Percentiles rank a stretch among this genome's conserved stretches.
Evolutionary conservation across 2,113 vertebrate species (phyloP).

Genomic region (Phoxinus phoxinus): DNA sequence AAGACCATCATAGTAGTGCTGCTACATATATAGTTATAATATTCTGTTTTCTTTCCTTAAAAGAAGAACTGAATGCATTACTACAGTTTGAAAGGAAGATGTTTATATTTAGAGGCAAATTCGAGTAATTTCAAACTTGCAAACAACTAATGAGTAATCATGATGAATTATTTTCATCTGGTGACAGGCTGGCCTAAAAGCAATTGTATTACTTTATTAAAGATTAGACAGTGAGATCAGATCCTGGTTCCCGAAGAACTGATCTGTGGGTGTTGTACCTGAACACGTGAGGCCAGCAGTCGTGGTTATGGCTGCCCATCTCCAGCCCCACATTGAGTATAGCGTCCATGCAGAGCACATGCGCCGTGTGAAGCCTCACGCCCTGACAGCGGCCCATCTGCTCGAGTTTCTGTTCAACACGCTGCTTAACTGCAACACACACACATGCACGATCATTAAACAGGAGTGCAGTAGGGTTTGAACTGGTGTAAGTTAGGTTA

Average conservation of each 20-base stretch:
- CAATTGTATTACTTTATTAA: neutral
- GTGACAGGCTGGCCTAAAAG: neutral
- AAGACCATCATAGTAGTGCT: neutral
- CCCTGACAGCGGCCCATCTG: slow-evolving; percentile 86
- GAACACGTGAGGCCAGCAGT: slow-evolving; percentile 91
- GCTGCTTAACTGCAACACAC: slow-evolving; percentile 81
- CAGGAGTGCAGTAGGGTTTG: neutral
- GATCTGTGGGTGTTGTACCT: slow-evolving; percentile 66
- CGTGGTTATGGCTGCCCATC: slow-evolving; percentile 91
- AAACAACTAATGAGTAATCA: neutral
- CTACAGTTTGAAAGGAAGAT: neutral
- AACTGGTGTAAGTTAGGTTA: neutral
- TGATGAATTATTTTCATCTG: neutral
- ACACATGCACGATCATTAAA: neutral
- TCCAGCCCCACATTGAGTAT: slow-evolving; percentile 89
- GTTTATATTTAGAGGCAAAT: neutral
- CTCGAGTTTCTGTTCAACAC: slow-evolving; percentile 88
- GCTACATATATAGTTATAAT: too few relatives aligned
- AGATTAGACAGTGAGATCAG: neutral
- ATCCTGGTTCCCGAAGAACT: neutral
- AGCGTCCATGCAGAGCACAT: slow-evolving; percentile 92
- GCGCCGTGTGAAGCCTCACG: slow-evolving; percentile 86
- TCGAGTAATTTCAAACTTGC: neutral
- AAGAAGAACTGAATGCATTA: neutral
- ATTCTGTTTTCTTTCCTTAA: too few relatives aligned